Percentiles rank a stretch among this genome's conserved stretches.
Evolutionary conservation across 2,113 vertebrate species (phyloP).

Genomic region (Salvelinus fontinalis): DNA sequence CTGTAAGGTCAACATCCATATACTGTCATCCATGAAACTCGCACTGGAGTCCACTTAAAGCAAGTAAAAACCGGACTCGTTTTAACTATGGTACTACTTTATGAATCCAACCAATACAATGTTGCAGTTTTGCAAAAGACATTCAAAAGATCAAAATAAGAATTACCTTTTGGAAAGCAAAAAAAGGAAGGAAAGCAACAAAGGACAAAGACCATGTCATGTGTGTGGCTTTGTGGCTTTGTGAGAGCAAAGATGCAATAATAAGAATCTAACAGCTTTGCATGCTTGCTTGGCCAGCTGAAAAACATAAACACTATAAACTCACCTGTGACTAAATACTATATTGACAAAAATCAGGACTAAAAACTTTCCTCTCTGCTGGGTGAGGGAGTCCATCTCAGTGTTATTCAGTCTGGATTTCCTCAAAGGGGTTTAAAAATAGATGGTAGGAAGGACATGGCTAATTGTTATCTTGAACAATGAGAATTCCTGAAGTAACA

Average conservation of each 20-base stretch:
- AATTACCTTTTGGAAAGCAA: too few species aligned
- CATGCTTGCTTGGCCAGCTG: not conserved
- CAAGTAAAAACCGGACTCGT: too few species aligned
- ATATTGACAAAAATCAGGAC: not conserved
- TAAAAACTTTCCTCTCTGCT: not conserved
- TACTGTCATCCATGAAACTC: too few species aligned
- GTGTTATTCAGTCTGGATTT: slow-evolving; percentile 18
- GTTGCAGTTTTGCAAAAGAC: too few species aligned
- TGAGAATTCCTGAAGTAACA: slow-evolving; percentile 51
- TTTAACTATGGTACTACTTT: too few species aligned
- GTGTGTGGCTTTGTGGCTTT: not conserved
- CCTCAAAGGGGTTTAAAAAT: slow-evolving; percentile 46
- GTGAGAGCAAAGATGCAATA: not conserved
- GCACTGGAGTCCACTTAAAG: too few species aligned
- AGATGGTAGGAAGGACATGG: slow-evolving; percentile 26
- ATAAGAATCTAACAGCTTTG: not conserved
- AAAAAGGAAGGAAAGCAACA: too few species aligned
- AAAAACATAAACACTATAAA: not conserved
- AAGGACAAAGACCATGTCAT: too few species aligned
- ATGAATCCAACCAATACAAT: too few species aligned
- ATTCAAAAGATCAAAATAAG: too few species aligned
- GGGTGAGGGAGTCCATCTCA: not conserved
- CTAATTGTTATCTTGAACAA: slow-evolving; percentile 54
- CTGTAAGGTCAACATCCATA: too few species aligned
- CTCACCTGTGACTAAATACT: not conserved